Evolutionary conservation across 2,113 vertebrate species (phyloP).

Genomic region (Elephantulus edwardii): DNA sequence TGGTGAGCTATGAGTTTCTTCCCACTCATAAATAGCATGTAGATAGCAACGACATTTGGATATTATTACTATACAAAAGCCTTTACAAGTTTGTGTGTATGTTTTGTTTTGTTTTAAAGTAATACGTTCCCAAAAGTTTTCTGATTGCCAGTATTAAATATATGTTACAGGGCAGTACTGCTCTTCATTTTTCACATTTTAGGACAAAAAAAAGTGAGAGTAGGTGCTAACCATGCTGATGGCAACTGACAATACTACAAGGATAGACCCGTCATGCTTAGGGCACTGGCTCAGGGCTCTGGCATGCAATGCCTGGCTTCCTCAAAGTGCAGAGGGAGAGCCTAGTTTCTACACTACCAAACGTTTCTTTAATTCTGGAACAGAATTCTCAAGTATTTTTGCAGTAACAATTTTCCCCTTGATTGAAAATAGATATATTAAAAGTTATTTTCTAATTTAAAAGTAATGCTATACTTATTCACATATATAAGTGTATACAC

Average conservation of each 20-base stretch:
- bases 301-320: fast-evolving
- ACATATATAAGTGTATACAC: neutral
- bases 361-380: neutral
- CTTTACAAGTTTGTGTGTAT: slow-evolving; percentile 4
- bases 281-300: too few species aligned
- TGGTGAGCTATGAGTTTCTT: too few species aligned
- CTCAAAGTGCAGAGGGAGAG: neutral
- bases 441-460: neutral
- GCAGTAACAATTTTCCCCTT: neutral
- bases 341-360: neutral
- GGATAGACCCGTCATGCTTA: neutral
- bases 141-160: neutral
- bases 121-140: neutral
- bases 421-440: neutral
- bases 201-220: neutral
- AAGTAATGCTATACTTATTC: neutral
- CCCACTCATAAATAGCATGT: too few species aligned
- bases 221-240: fast-evolving
- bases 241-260: neutral
- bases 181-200: neutral
- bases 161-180: neutral
- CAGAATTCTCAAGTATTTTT: neutral
- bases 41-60: too few species aligned
- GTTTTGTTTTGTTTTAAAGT: too few species aligned
- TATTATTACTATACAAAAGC: neutral